A percentile compares a stretch with the other conserved stretches of the same genome.
These are phyloP conservation scores for Brachionus calyciflorus DNA, from an alignment of 1,140 invertebrate species.

Conservation along the genomic window DNA sequence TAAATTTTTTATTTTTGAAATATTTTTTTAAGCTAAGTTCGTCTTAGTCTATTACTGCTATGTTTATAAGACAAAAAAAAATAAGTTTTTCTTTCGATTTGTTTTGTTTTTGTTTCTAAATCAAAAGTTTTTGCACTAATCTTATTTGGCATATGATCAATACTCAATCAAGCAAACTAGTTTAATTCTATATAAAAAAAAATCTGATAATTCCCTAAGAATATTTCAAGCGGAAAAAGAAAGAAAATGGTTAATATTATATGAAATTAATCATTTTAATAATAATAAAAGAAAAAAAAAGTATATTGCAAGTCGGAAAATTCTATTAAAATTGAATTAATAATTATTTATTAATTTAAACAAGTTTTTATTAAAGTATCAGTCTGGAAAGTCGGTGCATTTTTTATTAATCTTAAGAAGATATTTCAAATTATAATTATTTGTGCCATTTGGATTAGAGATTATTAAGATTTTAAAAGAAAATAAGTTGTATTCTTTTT, in stretches of 20 bases:
- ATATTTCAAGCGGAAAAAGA: conserved; percentile 21
- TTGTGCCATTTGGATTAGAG: conserved; percentile 37
- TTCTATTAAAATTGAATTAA: conserved; percentile 7
- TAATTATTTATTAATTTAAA: conserved; percentile 45
- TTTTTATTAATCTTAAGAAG: conserved; percentile 25
- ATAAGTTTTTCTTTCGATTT: too few species aligned
- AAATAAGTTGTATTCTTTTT: too few species aligned
- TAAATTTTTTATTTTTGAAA: background rate
- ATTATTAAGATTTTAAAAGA: conserved; percentile 37
- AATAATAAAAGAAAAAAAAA: too few species aligned
- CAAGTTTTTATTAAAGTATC: background rate
- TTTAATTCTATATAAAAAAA: too few species aligned
- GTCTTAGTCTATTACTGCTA: background rate
- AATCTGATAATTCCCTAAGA: too few species aligned
- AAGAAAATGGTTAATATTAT: background rate
- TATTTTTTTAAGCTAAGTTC: background rate
- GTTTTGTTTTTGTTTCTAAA: too few species aligned
- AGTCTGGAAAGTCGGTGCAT: conserved; percentile 42
- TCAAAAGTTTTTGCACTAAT: conserved; percentile 15
- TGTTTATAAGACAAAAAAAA: background rate
- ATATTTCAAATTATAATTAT: conserved; percentile 37
- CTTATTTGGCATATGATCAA: conserved; percentile 34
- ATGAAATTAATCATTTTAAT: conserved; percentile 39
- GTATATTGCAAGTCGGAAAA: too few species aligned
- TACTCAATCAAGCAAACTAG: background rate